Percentiles rank a stretch among this genome's conserved stretches.
These are phyloP conservation scores for Rhodeus uyekii DNA, from an alignment of 2,797 vertebrate species.

Conservation along the genomic window DNA sequence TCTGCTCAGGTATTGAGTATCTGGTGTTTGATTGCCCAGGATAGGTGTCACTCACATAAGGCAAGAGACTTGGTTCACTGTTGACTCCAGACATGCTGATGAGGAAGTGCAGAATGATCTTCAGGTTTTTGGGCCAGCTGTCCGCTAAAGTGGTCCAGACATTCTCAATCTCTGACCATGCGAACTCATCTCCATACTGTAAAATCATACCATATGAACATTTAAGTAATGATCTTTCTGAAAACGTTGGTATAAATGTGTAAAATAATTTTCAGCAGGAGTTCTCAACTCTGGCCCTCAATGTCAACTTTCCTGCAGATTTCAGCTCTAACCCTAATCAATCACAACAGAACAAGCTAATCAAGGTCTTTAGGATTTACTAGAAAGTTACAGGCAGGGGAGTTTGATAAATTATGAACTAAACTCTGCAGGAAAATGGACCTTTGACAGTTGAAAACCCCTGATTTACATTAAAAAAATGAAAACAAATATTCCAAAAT, in stretches of 20 bases:
- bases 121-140: constrained; percentile 98
- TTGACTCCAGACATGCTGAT: constrained; percentile 97
- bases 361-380: no score
- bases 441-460: not conserved
- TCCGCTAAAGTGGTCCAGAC: constrained; percentile 98
- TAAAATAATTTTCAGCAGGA: not conserved
- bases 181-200: constrained; percentile 97
- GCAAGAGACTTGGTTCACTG: constrained; percentile 97
- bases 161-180: constrained; percentile 98
- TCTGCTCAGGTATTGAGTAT: not conserved
- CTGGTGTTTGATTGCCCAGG: not conserved
- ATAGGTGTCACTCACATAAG: constrained; percentile 87
- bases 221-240: not conserved
- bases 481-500: not conserved
- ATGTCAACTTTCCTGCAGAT: no score
- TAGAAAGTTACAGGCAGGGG: no score
- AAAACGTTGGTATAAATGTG: not conserved
- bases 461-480: not conserved
- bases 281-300: no score
- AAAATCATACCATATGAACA: constrained; percentile 34
- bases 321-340: no score
- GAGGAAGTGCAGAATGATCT: constrained; percentile 98
- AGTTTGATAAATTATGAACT: no score
- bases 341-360: no score
- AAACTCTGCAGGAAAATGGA: not conserved